Evolutionary conservation across 2,113 vertebrate genomes (phyloP), one percentile per base, ranked within the genome.

Genomic region (Odontesthes bonariensis): DNA sequence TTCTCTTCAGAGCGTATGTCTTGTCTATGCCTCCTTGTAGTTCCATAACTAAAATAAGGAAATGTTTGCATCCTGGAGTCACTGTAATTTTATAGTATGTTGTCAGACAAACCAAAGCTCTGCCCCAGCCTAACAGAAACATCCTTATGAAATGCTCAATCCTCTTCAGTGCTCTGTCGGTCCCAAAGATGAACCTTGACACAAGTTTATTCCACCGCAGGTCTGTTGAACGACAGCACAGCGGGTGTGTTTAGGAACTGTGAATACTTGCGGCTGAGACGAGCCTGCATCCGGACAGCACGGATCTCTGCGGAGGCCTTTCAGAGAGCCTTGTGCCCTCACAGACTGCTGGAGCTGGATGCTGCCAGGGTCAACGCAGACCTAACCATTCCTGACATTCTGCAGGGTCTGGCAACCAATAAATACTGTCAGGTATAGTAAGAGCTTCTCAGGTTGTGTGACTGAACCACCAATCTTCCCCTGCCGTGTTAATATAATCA

Each of bases 281-380:
- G 97, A 17, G 98, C 98, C 66, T 98, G 96, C 65, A 96, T 99
- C 87, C 96, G 96, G 22, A 98, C 96, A 22, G 98, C 98, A 0
- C 97, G 98, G 5, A 99, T 99, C 86, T 99, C 98, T 0, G 96
- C 98, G 0, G 97, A 98, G 89, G 98, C 98, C 66, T 99, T 99
- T 85, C 94, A 95, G 86, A 96, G 96, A 71, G 96, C 96, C 0
- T 94, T 99, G 59, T 99, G 97, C 87, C 95, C 96, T 35, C 98
- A 99, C 90, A 96, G 97, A 27, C 92, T 99, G 79, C 93, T 98
- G 57, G 98, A 99, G 88, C 94, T 99, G 16, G 97, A 99, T 57
- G 97, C 98, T 8, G 96, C 97, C 0, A 95, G 96, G 23, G 97
- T 99, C 75, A 99, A 99, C 8, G 97, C 97, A 19, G 98, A 99